Evolutionary conservation across 2,113 vertebrate genomes (phyloP).

Genomic region (Gallinago media): DNA sequence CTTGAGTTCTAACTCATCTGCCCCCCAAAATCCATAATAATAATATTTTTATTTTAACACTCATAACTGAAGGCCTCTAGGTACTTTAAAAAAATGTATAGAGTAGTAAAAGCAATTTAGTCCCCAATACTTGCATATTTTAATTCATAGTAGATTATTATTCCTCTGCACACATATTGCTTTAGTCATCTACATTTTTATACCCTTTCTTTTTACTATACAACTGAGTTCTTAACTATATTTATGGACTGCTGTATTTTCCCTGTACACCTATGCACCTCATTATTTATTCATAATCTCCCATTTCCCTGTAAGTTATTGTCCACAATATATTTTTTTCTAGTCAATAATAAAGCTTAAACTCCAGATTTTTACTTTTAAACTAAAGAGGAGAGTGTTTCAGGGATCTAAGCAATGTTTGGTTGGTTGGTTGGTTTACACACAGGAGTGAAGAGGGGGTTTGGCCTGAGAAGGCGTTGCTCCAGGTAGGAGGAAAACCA

Average conservation of each 20-base stretch:
- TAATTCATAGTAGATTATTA: constrained; percentile 54
- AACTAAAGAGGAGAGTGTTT: background rate
- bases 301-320: constrained; percentile 9
- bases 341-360: background rate
- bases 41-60: constrained; percentile 60
- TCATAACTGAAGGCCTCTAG: constrained; percentile 52
- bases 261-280: constrained; percentile 22
- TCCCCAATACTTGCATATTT: constrained; percentile 29
- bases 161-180: constrained; percentile 56
- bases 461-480: background rate
- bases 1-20: constrained; percentile 31
- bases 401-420: background rate
- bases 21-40: constrained; percentile 54
- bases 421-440: background rate
- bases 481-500: background rate
- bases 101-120: constrained; percentile 63
- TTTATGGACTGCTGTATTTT: constrained; percentile 54
- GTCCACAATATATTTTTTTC: background rate
- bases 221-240: constrained; percentile 19
- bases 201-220: constrained; percentile 38
- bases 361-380: background rate
- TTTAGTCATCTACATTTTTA: constrained; percentile 66
- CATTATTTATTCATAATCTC: constrained; percentile 59
- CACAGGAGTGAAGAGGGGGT: background rate
- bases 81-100: constrained; percentile 56